A percentile compares a stretch with the other conserved stretches of the same genome.
Conservation (phyloP, 92 coral and sea anemone species). For the Pocillopora grandis region DNA sequence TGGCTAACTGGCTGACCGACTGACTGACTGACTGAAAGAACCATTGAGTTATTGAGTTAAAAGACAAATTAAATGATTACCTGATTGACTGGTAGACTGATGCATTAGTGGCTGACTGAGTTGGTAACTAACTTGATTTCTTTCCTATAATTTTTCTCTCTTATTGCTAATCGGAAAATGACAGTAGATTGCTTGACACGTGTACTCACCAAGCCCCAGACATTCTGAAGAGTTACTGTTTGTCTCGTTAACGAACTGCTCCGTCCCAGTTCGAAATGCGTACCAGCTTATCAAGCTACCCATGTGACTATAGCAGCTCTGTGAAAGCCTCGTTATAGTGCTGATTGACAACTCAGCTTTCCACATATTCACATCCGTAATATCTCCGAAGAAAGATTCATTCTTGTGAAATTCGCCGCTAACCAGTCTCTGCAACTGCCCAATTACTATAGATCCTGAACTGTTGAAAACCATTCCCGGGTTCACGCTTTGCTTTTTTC, state of each 20-base stretch:
- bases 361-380: constrained; percentile 69
- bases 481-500: neutral
- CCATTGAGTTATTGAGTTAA: neutral
- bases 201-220: constrained; percentile 27
- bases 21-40: neutral
- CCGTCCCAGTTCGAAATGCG: constrained; percentile 1
- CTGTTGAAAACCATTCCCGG: constrained; percentile 13
- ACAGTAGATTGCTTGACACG: no score
- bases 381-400: constrained; percentile 61
- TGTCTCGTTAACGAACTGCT: constrained; percentile 7
- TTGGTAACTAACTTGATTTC: no score
- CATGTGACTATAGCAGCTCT: constrained; percentile 47
- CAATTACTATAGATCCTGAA: constrained; percentile 56
- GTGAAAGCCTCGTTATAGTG: constrained; percentile 13
- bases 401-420: constrained; percentile 23
- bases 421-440: constrained; percentile 51
- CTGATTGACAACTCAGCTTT: constrained; percentile 30
- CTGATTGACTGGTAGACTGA: neutral
- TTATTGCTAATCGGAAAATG: no score
- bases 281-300: constrained; percentile 67
- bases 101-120: no score
- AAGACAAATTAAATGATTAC: no score
- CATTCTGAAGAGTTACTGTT: constrained; percentile 20
- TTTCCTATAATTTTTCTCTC: no score
- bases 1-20: neutral